Percentiles rank a stretch among this genome's conserved stretches.
Conservation (phyloP, 2,888 invertebrate species). For the Andricus curvator region DNA sequence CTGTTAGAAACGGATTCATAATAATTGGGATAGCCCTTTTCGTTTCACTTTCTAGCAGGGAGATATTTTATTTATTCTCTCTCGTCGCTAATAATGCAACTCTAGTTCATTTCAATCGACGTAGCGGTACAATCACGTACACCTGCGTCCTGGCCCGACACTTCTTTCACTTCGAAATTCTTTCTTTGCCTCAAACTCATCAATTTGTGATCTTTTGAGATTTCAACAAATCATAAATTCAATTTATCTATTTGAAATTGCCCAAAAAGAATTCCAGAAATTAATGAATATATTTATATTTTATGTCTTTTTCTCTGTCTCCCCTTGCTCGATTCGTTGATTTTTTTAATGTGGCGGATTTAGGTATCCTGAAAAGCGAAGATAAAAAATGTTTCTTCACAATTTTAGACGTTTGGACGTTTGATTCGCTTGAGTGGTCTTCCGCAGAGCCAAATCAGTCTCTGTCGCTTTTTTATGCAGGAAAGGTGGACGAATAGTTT, state of each 20-base stretch:
- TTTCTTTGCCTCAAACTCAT: not conserved
- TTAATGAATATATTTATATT: not conserved
- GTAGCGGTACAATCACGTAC: too few relatives aligned
- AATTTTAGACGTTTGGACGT: conserved; percentile 28
- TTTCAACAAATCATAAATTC: not conserved
- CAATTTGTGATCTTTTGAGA: not conserved
- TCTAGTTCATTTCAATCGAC: too few relatives aligned
- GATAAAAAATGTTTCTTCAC: conserved; percentile 24
- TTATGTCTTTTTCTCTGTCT: not conserved
- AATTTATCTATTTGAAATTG: not conserved
- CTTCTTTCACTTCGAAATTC: not conserved
- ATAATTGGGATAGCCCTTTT: too few relatives aligned
- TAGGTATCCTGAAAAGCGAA: conserved; percentile 13
- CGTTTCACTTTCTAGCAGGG: too few relatives aligned
- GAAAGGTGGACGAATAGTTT: too few relatives aligned
- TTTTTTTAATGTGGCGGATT: conserved; percentile 25
- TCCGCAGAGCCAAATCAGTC: conserved; percentile 61
- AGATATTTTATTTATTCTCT: too few relatives aligned
- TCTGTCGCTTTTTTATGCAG: too few relatives aligned
- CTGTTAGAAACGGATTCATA: too few relatives aligned
- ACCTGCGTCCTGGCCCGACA: not conserved
- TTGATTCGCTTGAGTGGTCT: conserved; percentile 58
- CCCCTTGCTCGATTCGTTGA: conserved; percentile 8
- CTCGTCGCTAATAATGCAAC: too few relatives aligned
- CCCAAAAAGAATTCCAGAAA: not conserved